Conservation (phyloP, 30 jellyfish, hydroid and myxozoan species). For the Hydractinia echinata region DNA sequence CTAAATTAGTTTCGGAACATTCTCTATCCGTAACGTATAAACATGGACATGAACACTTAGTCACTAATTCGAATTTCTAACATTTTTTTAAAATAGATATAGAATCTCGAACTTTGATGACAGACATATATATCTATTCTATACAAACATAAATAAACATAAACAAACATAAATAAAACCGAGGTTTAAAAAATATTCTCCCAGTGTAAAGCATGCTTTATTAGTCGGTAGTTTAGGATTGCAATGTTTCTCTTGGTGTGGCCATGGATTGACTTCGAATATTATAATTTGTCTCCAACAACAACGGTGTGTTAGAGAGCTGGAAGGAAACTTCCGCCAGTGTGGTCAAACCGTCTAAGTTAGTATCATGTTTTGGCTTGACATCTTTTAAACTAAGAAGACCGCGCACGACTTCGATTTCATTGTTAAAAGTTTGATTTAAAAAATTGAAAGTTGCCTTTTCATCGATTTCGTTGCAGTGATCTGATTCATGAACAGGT, state of each 20-base stretch:
- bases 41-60: too few relatives aligned
- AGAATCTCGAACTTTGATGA: too few relatives aligned
- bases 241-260: background rate
- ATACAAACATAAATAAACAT: too few relatives aligned
- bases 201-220: background rate
- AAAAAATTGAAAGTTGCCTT: slow-evolving; percentile 49
- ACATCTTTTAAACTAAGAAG: slow-evolving; percentile 42
- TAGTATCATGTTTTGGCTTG: background rate
- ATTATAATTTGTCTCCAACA: background rate
- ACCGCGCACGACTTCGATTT: slow-evolving; percentile 68
- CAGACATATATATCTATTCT: too few relatives aligned
- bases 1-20: too few relatives aligned
- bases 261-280: slow-evolving; percentile 9
- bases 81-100: too few relatives aligned
- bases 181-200: too few relatives aligned
- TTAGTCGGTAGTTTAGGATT: background rate
- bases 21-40: too few relatives aligned
- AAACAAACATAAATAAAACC: too few relatives aligned
- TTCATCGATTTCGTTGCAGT: slow-evolving; percentile 25
- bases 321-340: slow-evolving; percentile 11
- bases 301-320: background rate
- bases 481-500: slow-evolving; percentile 29
- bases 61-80: too few relatives aligned
- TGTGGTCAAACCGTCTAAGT: slow-evolving; percentile 4
- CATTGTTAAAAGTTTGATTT: slow-evolving; percentile 62